phyloP scores from a whole-genome alignment of 2,113 vertebrate species.

The Ophthalmolycus amberensis region DNA sequence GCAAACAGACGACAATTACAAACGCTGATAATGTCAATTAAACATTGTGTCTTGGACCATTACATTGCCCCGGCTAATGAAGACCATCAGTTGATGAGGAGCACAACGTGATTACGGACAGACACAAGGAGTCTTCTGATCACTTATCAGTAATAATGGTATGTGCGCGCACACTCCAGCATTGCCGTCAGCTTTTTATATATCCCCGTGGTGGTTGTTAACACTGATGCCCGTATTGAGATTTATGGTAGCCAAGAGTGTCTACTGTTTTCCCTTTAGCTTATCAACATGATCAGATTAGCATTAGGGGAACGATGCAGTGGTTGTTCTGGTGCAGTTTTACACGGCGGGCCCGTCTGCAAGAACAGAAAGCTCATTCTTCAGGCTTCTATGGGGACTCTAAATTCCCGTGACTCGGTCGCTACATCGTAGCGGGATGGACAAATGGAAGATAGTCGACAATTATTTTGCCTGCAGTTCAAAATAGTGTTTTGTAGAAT shows the following conservation, averaged over 20 bases:
- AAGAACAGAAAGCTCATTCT: slow-evolving; percentile 29
- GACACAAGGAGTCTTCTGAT: slow-evolving; percentile 59
- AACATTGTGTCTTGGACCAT: slow-evolving; percentile 60
- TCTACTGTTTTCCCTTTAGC: slow-evolving; percentile 59
- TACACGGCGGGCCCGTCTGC: neutral
- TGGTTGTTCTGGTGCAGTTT: slow-evolving; percentile 47
- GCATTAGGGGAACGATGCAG: slow-evolving; percentile 60
- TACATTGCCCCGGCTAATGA: slow-evolving; percentile 68
- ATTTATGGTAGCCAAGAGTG: slow-evolving; percentile 62
- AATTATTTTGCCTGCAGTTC: slow-evolving; percentile 14
- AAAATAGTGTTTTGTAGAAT: slow-evolving; percentile 22
- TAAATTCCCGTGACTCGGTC: slow-evolving; percentile 37
- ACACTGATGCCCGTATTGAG: slow-evolving; percentile 61
- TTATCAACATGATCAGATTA: slow-evolving; percentile 64
- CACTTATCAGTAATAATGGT: slow-evolving; percentile 50
- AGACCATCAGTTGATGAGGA: slow-evolving; percentile 76
- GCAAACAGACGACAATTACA: slow-evolving; percentile 77
- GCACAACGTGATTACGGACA: slow-evolving; percentile 69
- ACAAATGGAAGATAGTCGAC: slow-evolving; percentile 36
- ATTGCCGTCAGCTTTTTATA: slow-evolving; percentile 61
- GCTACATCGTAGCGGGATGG: slow-evolving; percentile 18
- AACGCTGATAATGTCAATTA: slow-evolving; percentile 74
- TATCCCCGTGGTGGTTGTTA: slow-evolving; percentile 69
- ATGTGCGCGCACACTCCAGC: slow-evolving; percentile 42
- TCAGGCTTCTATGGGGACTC: slow-evolving; percentile 29